Conservation (phyloP, 1,140 invertebrate genomes). For the Drosophila funebris region DNA sequence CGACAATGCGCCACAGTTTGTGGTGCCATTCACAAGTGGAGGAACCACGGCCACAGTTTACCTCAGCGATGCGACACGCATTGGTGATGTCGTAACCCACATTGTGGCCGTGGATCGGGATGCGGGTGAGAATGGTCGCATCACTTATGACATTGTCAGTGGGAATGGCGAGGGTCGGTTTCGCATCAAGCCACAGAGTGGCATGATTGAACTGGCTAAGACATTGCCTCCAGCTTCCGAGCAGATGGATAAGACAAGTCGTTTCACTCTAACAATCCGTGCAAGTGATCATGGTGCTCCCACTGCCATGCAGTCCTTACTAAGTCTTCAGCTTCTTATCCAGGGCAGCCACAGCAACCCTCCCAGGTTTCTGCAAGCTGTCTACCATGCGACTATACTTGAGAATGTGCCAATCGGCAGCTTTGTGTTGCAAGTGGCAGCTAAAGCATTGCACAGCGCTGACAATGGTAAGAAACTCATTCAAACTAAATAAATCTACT, state of each 20-base stretch:
- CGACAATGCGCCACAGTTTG: slow-evolving; percentile 93
- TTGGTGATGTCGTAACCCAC: slow-evolving; percentile 88
- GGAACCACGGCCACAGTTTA: slow-evolving; percentile 77
- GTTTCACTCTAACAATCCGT: slow-evolving; percentile 89
- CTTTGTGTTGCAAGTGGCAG: slow-evolving; percentile 90
- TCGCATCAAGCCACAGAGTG: slow-evolving; percentile 90
- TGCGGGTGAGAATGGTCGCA: slow-evolving; percentile 92
- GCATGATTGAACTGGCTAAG: slow-evolving; percentile 90
- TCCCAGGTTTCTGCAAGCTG: slow-evolving; percentile 90
- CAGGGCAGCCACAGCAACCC: slow-evolving; percentile 90
- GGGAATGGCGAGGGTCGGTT: slow-evolving; percentile 94
- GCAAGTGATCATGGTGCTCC: slow-evolving; percentile 93
- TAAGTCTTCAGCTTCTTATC: slow-evolving; percentile 88
- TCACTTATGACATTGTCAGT: slow-evolving; percentile 92
- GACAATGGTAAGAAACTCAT: slow-evolving; percentile 76
- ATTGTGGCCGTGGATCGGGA: slow-evolving; percentile 94
- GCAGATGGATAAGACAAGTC: slow-evolving; percentile 73
- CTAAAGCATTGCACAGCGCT: slow-evolving; percentile 87
- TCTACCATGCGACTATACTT: slow-evolving; percentile 91
- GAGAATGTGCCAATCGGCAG: slow-evolving; percentile 91
- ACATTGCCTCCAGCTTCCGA: slow-evolving; percentile 84
- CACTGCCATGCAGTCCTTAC: slow-evolving; percentile 86
- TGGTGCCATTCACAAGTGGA: slow-evolving; percentile 73
- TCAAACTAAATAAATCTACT: no score
- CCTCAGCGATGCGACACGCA: slow-evolving; percentile 84